A percentile compares a stretch with the other conserved stretches of the same genome.
Conservation (phyloP, 2,888 invertebrate species). For the Acleris literana region DNA sequence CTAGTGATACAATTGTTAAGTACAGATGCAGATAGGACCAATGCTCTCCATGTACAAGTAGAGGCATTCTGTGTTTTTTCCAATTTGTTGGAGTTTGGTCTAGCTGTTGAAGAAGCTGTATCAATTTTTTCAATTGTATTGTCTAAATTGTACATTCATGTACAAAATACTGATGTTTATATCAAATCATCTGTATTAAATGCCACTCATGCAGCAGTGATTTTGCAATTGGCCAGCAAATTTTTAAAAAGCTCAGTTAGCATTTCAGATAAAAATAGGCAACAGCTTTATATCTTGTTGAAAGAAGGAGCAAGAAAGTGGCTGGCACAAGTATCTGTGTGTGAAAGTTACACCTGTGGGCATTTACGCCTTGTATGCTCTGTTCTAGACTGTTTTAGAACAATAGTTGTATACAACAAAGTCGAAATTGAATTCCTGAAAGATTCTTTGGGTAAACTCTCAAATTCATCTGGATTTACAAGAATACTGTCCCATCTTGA, state of each 20-base stretch:
- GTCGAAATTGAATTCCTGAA: constrained; percentile 60
- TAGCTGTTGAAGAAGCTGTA: constrained; percentile 73
- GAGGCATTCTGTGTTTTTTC: constrained; percentile 85
- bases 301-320: constrained; percentile 77
- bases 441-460: constrained; percentile 58
- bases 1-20: constrained; percentile 82
- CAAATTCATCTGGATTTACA: constrained; percentile 74
- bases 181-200: constrained; percentile 74
- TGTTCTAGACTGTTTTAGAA: constrained; percentile 67
- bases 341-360: constrained; percentile 71
- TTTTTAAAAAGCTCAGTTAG: constrained; percentile 53
- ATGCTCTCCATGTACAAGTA: constrained; percentile 84
- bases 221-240: constrained; percentile 74
- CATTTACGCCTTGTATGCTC: constrained; percentile 70
- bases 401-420: constrained; percentile 59
- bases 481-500: constrained; percentile 66
- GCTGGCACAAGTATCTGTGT: constrained; percentile 68
- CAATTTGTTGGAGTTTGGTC: constrained; percentile 79
- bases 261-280: constrained; percentile 56
- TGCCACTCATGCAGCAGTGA: constrained; percentile 83
- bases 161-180: constrained; percentile 80
- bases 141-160: constrained; percentile 83
- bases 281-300: constrained; percentile 67
- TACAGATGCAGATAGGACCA: constrained; percentile 76
- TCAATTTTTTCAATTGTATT: constrained; percentile 82